Base-by-base conservation (phyloP, 2,888 invertebrate genomes). In the Thecophora atra region DNA sequence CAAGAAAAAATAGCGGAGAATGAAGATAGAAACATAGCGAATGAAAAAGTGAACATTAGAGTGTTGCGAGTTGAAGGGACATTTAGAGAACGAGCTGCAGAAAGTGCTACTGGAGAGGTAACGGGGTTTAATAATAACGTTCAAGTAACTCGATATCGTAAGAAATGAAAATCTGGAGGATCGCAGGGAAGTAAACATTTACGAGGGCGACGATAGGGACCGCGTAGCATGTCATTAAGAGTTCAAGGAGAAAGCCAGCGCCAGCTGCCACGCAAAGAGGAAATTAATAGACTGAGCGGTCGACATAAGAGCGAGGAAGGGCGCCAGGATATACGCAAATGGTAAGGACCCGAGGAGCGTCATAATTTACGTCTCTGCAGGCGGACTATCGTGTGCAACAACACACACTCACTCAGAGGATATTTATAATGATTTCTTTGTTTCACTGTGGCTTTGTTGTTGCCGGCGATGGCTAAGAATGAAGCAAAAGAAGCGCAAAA, bases 11-110 rank as follows among this genome's bases (percentile, higher is more conserved):
- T 28, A 56, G 44, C 15, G 44, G 30, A 21, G 51, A 15, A 47
- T 11, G 28, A 37, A 47, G 52, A 13, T 54, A 24, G 74, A 64
- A 70, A 13, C 52, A 74, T 73, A 68, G 62, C 47, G 68, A 26
- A 74, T 62, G 51, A 73, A 67, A 73, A 68, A 56, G 3, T 8
- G 37, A 37, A 11, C 6, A 37, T 37, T 37, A 37, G 37, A 37
- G 37, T 37, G 37, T 37, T 37, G 37, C 37, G 37, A 2, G 60
- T 21, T 73, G 68, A 56, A 65, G 63, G 24, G 54, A 52, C 65
- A 19, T 52, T 37, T 37, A 37, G 37, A 37, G 54, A 30, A 54
- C 70, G 66, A 37, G 28, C 54, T 56, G 60, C 28, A 19, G 65
- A 19, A 56, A 44, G 11, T 26, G 56, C 11, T 6, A 37, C 37